phyloP scores from a whole-genome alignment of 2,888 invertebrate genomes.

The Eilema depressum region DNA sequence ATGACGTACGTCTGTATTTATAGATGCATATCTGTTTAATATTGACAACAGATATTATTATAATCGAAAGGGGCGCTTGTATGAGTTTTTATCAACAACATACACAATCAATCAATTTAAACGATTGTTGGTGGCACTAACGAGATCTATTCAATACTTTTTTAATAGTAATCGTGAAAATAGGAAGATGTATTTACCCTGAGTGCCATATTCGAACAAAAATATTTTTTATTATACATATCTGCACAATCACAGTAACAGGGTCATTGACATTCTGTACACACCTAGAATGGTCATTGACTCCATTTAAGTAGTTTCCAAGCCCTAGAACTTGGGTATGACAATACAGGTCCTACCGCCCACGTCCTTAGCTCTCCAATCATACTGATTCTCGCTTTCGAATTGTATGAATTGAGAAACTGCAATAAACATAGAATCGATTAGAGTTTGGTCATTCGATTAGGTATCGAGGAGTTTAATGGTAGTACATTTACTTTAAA shows the following conservation, averaged over 20 bases:
- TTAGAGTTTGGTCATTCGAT: slow-evolving; percentile 61
- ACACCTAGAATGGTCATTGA: slow-evolving; percentile 31
- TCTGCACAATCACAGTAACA: neutral
- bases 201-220: neutral
- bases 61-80: slow-evolving; percentile 9
- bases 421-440: slow-evolving; percentile 62
- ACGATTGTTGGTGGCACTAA: slow-evolving; percentile 13
- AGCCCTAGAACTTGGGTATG: slow-evolving; percentile 59
- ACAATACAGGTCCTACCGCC: slow-evolving; percentile 64
- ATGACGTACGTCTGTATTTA: neutral
- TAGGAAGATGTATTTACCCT: slow-evolving; percentile 5
- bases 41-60: neutral
- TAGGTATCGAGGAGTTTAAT: slow-evolving; percentile 54
- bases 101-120: slow-evolving; percentile 16
- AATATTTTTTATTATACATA: neutral
- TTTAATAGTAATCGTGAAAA: neutral
- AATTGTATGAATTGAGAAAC: slow-evolving; percentile 64
- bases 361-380: slow-evolving; percentile 62
- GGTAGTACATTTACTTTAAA: slow-evolving; percentile 33
- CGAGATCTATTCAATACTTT: slow-evolving; percentile 13
- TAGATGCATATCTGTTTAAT: neutral
- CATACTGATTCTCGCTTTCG: slow-evolving; percentile 66
- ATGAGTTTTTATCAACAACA: slow-evolving; percentile 9
- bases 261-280: slow-evolving; percentile 16
- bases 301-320: slow-evolving; percentile 31